Base-by-base conservation (phyloP, 1,140 invertebrate genomes). In the Leucophenga varia region DNA sequence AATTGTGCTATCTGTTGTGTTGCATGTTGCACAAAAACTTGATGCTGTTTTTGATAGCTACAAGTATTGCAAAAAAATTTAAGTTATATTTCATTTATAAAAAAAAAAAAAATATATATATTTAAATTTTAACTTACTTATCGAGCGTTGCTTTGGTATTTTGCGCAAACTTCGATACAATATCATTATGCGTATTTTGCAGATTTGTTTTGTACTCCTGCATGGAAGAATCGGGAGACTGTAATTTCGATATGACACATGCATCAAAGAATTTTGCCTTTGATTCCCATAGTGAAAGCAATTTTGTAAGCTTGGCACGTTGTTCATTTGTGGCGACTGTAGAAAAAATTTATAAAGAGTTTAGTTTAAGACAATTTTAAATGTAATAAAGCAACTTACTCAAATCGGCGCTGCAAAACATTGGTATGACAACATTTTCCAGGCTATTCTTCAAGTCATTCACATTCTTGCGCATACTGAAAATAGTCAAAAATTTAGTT, bases 201-300 rank as follows among this genome's bases (percentile, higher is more conserved):
- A 96, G 76, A 72, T 86, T 85, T 25, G 86, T 85, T 78, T 95
- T 87, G 72, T 91, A 92, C 57, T 91, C 87, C 54, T 89, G 84
- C 80, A 90, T 90, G 8, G 89, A 90, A 21, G 80, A 79, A 41
- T 83, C 83, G 4, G 89, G 89, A 48, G 86, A 85, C 61, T 88
- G 86, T 74, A 94, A 80, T 75, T 90, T 88, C 38, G 92, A 89
- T 52, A 97, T 86, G 44, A 93, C 90, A 2, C 84, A 82, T 32
- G 84, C 79, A 64, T 88, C 86, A 73, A 97, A 93, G 77, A 97
- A 97, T 78, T 95, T 95, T 50, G 88, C 88, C 77, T 97, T 97
- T 43, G 91, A 92, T 74, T 97, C 93, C 95, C 95, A 98, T 9
- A 98, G 78, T 40, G 87, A 90, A 14, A 97, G 79, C 37, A 98